phyloP scores from a whole-genome alignment of 1,140 invertebrate species.

The Centruroides sculpturatus region DNA sequence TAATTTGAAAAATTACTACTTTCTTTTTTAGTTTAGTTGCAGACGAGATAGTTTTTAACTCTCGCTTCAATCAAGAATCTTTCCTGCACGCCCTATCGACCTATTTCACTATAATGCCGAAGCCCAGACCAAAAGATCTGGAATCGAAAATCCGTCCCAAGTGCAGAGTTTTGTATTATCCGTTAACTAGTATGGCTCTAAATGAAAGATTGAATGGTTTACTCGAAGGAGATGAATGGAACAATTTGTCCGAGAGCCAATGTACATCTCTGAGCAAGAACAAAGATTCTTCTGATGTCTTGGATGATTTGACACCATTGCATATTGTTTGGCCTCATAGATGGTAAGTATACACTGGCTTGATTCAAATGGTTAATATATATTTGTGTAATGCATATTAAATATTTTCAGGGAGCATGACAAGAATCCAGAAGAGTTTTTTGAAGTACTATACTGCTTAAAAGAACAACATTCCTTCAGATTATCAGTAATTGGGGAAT shows the following conservation, averaged over 20 bases:
- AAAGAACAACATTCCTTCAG: conserved; percentile 39
- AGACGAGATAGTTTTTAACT: conserved; percentile 56
- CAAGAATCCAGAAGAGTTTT: conserved; percentile 52
- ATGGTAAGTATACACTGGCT: conserved; percentile 35
- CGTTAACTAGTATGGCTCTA: conserved; percentile 19
- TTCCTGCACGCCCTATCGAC: conserved; percentile 46
- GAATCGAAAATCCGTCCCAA: conserved; percentile 41
- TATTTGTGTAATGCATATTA: background rate
- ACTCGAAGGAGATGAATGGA: too few species aligned
- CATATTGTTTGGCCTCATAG: conserved; percentile 61
- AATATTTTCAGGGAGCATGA: conserved; percentile 51
- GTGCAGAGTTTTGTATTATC: conserved; percentile 50
- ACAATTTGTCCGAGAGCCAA: too few species aligned
- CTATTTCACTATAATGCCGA: conserved; percentile 50
- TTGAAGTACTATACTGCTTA: conserved; percentile 40
- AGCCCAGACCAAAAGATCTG: conserved; percentile 40
- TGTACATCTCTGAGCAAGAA: too few species aligned
- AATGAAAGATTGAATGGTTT: too few species aligned
- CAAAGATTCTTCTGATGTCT: conserved; percentile 7
- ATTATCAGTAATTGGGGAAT: conserved; percentile 46
- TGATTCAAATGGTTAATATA: background rate
- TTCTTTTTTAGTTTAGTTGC: conserved; percentile 44
- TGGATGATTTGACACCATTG: conserved; percentile 23
- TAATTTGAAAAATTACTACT: conserved; percentile 6
- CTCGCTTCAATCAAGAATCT: conserved; percentile 48